These are phyloP conservation scores for Standfussiana lucernea DNA, from an alignment of 2,888 invertebrate species.

Conservation along the genomic window DNA sequence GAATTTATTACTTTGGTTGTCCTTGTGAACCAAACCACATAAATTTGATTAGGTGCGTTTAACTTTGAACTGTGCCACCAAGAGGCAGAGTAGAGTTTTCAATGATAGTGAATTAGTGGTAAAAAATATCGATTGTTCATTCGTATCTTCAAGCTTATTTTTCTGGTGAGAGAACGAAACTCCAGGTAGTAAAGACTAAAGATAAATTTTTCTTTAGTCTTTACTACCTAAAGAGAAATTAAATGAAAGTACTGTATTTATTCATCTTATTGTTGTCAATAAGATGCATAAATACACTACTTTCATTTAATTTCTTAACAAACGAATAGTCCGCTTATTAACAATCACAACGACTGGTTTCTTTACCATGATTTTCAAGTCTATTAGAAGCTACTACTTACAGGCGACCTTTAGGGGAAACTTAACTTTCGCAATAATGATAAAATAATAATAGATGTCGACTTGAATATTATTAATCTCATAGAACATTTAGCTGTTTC, in stretches of 20 bases:
- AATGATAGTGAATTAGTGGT: background rate
- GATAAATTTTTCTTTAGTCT: no score
- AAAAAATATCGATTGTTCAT: slow-evolving; percentile 48
- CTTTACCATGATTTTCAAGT: background rate
- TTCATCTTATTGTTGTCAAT: no score
- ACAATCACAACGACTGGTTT: background rate
- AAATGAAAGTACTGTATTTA: no score
- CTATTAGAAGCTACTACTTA: background rate
- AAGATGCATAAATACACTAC: background rate
- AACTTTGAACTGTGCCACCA: slow-evolving; percentile 37
- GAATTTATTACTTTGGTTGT: slow-evolving; percentile 63
- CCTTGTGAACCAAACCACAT: slow-evolving; percentile 59
- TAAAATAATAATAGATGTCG: slow-evolving; percentile 7
- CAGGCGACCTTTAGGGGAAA: slow-evolving; percentile 7
- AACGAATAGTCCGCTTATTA: background rate
- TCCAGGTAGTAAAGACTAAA: background rate
- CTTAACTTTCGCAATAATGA: background rate
- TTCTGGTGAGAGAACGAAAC: background rate
- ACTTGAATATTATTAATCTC: background rate
- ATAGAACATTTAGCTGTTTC: background rate
- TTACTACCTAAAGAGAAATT: no score
- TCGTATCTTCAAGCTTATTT: slow-evolving; percentile 25
- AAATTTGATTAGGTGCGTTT: slow-evolving; percentile 20
- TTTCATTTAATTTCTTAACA: background rate
- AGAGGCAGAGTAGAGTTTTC: slow-evolving; percentile 31